Conservation (phyloP, 2,113 vertebrate species). For the Symphodus melops region DNA sequence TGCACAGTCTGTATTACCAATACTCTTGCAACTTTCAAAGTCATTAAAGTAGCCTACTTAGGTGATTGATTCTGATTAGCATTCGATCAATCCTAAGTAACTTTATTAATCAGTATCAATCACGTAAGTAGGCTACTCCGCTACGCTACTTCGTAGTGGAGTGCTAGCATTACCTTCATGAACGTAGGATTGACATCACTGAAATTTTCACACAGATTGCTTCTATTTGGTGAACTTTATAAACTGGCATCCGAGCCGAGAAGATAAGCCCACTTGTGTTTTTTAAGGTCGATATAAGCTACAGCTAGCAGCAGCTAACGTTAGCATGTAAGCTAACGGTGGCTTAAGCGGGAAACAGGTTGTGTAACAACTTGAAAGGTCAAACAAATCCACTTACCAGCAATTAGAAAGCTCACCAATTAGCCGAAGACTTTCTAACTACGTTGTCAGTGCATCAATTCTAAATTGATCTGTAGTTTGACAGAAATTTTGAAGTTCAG, state of each 20-base stretch:
- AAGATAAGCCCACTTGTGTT: not conserved
- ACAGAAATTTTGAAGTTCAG: not conserved
- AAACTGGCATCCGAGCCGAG: conserved; percentile 2
- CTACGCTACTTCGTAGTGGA: no score
- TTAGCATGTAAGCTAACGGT: not conserved
- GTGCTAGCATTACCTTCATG: not conserved
- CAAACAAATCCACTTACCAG: not conserved
- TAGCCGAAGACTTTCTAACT: not conserved
- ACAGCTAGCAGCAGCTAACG: conserved; percentile 7
- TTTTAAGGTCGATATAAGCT: not conserved
- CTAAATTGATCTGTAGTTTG: not conserved
- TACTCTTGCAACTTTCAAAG: no score
- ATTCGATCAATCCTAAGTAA: no score
- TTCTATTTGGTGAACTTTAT: not conserved
- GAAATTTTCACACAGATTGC: not conserved
- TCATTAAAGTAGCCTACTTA: no score
- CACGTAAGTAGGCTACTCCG: no score
- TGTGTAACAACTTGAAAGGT: not conserved
- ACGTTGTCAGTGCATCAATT: not conserved
- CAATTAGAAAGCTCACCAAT: not conserved
- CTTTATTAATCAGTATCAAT: no score
- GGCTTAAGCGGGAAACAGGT: not conserved
- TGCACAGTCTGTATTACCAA: no score
- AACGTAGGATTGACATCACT: not conserved
- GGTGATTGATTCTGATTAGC: no score